Base-by-base conservation (phyloP, 2,113 vertebrate species). In the Bufo bufo region DNA sequence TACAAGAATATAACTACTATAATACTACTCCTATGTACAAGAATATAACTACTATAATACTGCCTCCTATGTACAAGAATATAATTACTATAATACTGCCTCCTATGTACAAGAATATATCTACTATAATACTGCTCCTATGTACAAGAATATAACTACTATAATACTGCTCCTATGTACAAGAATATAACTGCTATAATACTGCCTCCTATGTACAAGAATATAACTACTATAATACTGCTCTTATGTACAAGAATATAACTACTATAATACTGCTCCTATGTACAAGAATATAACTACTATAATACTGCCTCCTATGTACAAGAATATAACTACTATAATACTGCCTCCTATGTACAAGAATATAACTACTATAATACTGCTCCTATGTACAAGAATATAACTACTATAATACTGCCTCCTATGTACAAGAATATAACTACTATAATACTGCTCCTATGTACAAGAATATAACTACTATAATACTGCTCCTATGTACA, bases 301-400 rank as follows among this genome's bases (percentile, higher is more conserved):
- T 65, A 65, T 65, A 65, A 65, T 65, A 65, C 61, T 65, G 19
- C 13, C 61, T n/a, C 19, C 61, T 65, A 65, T 65, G 6, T 65
- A 65, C 61, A 65, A 20, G 61, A 65, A 65, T 65, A 65, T 65
- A 65, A 65, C 61, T 65, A 65, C 61, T 65, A 65, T 65, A 65
- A 65, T 65, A 65, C 61, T 65, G 16, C 59, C 33, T 7, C 59
- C 16, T 19, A 61, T 61, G 16, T 61, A 61, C 59, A 61, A 17
- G 59, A 61, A 65, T 65, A 65, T 65, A 65, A 65, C 61, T 65
- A 65, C 61, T 65, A 65, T 65, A 65, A 65, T 20, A 65, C 61
- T 65, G 19, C 19, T 10, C 59, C 12, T 13, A 58, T 61, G 33
- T 33, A 33, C 33, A 33, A 33, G 33, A 33, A 33, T 33, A 61